Evolutionary conservation across 2,888 invertebrate species (phyloP), one percentile per base, ranked within the genome.

Genomic region (Agonum fuliginosum): DNA sequence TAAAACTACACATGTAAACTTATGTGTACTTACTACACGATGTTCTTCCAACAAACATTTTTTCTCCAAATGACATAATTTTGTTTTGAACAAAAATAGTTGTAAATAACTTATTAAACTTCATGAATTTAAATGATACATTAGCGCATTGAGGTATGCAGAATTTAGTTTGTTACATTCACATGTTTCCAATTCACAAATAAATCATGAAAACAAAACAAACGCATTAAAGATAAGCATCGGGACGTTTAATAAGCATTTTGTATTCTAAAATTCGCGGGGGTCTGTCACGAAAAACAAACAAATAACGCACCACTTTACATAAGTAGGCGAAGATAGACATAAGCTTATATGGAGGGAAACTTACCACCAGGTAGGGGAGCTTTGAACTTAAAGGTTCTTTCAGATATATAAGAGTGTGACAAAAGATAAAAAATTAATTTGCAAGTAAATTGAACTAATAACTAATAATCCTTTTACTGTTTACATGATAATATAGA

Each of bases 221-320:
- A 17, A 1, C 14, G 30, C 30, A 30, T 62, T 62, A 62, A n/a
- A 30, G 58, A 62, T 62, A 62, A 62, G 17, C 58, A 62, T 62
- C 58, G 30, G 19, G 30, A 12, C 30, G 58, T 62, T 62, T 62
- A 62, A 62, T 62, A 62, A 62, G 58, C 58, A 19, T 62, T 62
- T 34, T 62, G 34, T 62, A 62, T 62, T 62, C 58, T 10, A 19
- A 62, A 62, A 27, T 62, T 30, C 17, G 17, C 12, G 58, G 30
- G 12, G 30, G 22, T 20, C 54, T 54, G 54, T 20, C 14, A 27
- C 41, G 67, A 43, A 41, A 67, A 67, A 67, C 67, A 67, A 67
- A 67, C 67, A 67, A 67, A 67, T 67, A 67, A 67, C 67, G 67
- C 37, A 43, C 41, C 67, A 67, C 67, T 67, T 67, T 67, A 43